Conservation (phyloP, 2,888 invertebrate genomes). For the Priapulus caudatus region DNA sequence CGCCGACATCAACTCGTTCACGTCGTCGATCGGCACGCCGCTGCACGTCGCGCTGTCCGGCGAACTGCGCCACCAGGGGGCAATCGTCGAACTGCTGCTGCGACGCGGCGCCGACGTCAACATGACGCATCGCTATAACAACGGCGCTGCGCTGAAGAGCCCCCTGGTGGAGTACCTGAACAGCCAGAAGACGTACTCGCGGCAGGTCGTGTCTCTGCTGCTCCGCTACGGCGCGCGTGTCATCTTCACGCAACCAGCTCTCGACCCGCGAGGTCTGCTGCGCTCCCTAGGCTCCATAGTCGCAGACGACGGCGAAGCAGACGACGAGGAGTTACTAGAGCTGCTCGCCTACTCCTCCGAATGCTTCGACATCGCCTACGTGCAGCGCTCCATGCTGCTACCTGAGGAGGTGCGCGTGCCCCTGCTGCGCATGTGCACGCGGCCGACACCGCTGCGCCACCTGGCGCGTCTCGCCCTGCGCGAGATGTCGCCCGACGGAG, state of each 20-base stretch:
- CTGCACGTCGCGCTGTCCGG: constrained; percentile 62
- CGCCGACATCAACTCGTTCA: constrained; percentile 63
- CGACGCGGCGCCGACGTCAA: constrained; percentile 42
- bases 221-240: constrained; percentile 57
- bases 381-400: constrained; percentile 55
- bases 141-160: constrained; percentile 56
- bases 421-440: constrained; percentile 52
- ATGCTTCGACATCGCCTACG: constrained; percentile 65
- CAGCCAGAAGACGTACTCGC: constrained; percentile 55
- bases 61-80: constrained; percentile 52
- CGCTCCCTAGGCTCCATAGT: constrained; percentile 67
- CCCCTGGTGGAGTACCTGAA: constrained; percentile 61
- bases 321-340: constrained; percentile 44
- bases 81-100: constrained; percentile 35
- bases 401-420: constrained; percentile 52
- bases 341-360: constrained; percentile 60
- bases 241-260: constrained; percentile 46
- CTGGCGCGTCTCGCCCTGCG: constrained; percentile 51
- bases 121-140: constrained; percentile 35
- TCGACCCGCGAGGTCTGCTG: constrained; percentile 65
- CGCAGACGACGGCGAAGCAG: constrained; percentile 45
- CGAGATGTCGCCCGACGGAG: constrained; percentile 47
- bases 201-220: constrained; percentile 53
- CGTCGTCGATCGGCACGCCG: constrained; percentile 66
- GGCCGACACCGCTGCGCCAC: constrained; percentile 53